Evolutionary conservation across 2,113 vertebrate species (phyloP), one percentile per base, ranked within the genome.

Genomic region (Passer domesticus): DNA sequence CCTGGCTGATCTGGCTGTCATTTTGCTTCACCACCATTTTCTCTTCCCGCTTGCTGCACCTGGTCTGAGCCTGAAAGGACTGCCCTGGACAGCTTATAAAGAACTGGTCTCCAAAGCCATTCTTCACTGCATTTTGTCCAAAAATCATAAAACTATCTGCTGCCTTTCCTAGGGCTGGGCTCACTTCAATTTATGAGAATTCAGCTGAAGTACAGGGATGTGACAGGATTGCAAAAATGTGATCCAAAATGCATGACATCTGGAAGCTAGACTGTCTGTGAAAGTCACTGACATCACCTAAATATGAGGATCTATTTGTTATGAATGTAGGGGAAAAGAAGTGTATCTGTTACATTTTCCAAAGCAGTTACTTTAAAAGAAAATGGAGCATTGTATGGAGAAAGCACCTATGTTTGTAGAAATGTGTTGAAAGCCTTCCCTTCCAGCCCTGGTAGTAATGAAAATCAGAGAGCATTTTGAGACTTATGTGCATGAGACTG

Each of bases 1-100:
- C 2, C 2, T n/a, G 59, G 44, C 20, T 73, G 33, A 21, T 60
- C 70, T 73, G 64, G 25, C 11, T 0, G 1, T 64, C 6, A 0
- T 39, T 86, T 39, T 62, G 11, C 63, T 88, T 86, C 2, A 3
- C 41, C 39, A 8, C 43, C 27, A 10, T 80, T 83, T 90, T 44
- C 17, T 86, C 20, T 74, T 78, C 28, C 20, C n/a, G 8, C 22
- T 83, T 84, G 52, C 50, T 66, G 28, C 33, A 83, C 6, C 25
- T 67, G 47, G 27, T 81, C 63, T 81, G 44, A 78, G 44, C 44
- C 31, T 56, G 44, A 41, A 82, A 62, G n/a, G 21, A 30, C 55
- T 27, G 50, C 24, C 13, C 21, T 47, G 72, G 31, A 67, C 12
- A 70, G 5, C 33, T 83, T 41, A 19, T 20, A 39, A 87, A 37